Base-by-base conservation (phyloP, 2,797 vertebrate species). In the Liparis tanakae region DNA sequence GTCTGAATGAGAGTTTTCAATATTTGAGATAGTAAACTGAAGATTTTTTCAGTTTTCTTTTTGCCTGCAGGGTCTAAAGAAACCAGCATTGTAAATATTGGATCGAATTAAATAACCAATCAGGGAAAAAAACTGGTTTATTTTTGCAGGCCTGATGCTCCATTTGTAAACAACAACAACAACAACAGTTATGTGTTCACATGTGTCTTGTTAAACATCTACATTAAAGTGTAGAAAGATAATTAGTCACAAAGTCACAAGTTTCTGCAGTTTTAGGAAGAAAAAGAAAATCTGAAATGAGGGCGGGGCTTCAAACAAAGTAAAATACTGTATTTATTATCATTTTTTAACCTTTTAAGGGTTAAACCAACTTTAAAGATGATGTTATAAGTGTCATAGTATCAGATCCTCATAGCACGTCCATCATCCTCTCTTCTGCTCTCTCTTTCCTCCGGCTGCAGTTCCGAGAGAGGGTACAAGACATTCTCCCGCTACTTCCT, bases 401-500 rank as follows among this genome's bases (percentile, higher is more conserved):
- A 15, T 15, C 7, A 7, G 57, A 56, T 30, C 15, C 17, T 20
- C 22, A 10, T 3, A 62, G 8, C 4, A 1, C 30, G 6, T 59
- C 1, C 0, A 14, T 83, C 43, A 60, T 0, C 0, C 5, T 41
- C 44, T 81, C 43, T 41, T 65, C 36, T 67, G 22, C 51, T 25
- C 4, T 65, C 62, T 65, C 62, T 8, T 1, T 53, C 18, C 22
- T 58, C 60, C 63, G 0, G 18, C 17, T 67, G 18, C 74, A 99
- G 98, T 97, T 99, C 86, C 96, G 95, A 62, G 93, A 95, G 66
- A 96, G 92, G 79, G 76, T 98, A 71, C 92, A 95, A 85, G 97
- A 99, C 1, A 85, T 99, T 88, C 85, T 98, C 73, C 92, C 95
- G 5, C 83, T 88, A 17, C 93, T 98, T 75, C 97, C 96, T 4